These are phyloP conservation scores for Dinomys branickii DNA, from an alignment of 2,113 vertebrate species.

Conservation along the genomic window DNA sequence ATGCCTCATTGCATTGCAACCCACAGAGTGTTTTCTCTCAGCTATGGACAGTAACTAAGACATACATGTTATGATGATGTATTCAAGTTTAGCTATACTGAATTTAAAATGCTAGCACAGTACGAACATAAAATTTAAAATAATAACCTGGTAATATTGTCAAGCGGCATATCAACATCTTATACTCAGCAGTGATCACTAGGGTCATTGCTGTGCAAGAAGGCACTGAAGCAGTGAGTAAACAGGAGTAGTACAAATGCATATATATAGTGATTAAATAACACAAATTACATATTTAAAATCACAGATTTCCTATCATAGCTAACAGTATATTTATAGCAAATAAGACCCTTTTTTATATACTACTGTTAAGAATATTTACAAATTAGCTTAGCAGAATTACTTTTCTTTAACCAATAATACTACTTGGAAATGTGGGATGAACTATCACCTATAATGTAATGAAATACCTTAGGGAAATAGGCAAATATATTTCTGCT, in stretches of 20 bases:
- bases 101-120: neutral
- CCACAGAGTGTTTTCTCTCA: neutral
- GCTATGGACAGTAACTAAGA: neutral
- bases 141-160: neutral
- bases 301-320: neutral
- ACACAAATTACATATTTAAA: neutral
- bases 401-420: neutral
- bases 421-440: neutral
- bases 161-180: neutral
- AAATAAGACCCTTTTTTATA: neutral
- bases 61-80: neutral
- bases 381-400: neutral
- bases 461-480: neutral
- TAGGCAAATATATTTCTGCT: neutral
- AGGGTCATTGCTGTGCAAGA: neutral
- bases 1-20: neutral
- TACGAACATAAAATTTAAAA: neutral
- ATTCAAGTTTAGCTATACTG: neutral
- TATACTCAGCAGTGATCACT: neutral
- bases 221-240: neutral
- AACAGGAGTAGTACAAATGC: neutral
- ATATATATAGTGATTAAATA: neutral
- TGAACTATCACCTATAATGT: neutral
- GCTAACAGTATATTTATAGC: neutral
- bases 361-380: neutral